A percentile compares a stretch with the other conserved stretches of the same genome.
Conservation (phyloP, 1,140 invertebrate genomes). For the Harpegnathos saltator region DNA sequence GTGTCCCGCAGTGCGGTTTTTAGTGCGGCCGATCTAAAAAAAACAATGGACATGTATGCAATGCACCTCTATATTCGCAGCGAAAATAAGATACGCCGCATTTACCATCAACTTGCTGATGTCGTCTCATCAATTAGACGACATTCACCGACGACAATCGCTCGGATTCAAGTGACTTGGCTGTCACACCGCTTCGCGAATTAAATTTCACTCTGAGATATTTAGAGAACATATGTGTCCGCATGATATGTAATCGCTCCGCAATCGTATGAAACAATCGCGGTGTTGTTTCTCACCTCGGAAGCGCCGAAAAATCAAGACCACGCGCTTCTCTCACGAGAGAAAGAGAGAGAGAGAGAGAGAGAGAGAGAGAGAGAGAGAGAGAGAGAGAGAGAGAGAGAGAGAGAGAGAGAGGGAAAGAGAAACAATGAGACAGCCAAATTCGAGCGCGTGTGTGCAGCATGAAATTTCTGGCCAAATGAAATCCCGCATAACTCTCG, state of each 20-base stretch:
- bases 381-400: too few species aligned
- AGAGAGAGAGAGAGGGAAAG: too few species aligned
- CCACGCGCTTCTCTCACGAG: background rate
- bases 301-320: background rate
- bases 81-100: background rate
- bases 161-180: too few species aligned
- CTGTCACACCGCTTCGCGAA: too few species aligned
- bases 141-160: too few species aligned
- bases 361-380: too few species aligned
- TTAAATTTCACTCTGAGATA: too few species aligned
- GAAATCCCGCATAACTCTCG: conserved; percentile 61
- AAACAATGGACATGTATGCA: background rate
- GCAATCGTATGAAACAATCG: too few species aligned
- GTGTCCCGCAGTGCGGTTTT: background rate
- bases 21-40: background rate
- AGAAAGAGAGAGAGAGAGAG: conserved; percentile 12
- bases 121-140: background rate
- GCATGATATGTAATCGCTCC: too few species aligned
- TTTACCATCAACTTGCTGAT: background rate
- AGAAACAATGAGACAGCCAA: conserved; percentile 23
- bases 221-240: too few species aligned
- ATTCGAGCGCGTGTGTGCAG: conserved; percentile 5
- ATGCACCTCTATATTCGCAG: background rate
- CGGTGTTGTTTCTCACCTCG: background rate
- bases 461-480: conserved; percentile 60